Evolutionary conservation across 2,888 invertebrate genomes (phyloP).

Genomic region (Melanchra persicariae): DNA sequence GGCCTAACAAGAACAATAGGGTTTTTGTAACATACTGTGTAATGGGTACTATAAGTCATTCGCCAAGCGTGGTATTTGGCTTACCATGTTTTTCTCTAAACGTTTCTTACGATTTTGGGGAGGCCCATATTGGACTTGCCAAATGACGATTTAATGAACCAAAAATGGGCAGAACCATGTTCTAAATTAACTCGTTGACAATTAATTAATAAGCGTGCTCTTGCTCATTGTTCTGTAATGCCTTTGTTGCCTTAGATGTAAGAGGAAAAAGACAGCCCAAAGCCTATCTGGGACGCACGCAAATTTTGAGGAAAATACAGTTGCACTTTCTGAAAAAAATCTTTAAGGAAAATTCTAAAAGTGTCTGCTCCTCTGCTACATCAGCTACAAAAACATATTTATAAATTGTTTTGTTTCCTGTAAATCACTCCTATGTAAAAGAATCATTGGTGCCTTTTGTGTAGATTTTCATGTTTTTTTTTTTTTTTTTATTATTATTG

Average conservation of each 20-base stretch:
- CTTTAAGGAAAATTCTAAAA: background rate
- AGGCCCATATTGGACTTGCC: background rate
- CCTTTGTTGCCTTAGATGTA: conserved; percentile 24
- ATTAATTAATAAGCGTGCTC: conserved; percentile 4
- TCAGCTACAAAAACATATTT: background rate
- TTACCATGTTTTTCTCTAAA: background rate
- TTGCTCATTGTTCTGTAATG: conserved; percentile 32
- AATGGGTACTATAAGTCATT: background rate
- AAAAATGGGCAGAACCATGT: conserved; percentile 20
- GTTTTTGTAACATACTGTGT: too few species aligned
- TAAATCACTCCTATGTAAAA: conserved; percentile 13
- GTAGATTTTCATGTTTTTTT: conserved; percentile 8
- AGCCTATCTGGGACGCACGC: background rate
- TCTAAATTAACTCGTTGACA: conserved; percentile 10
- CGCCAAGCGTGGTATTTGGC: background rate
- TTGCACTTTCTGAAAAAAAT: background rate
- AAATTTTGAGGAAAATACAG: conserved; percentile 1
- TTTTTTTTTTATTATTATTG: too few species aligned
- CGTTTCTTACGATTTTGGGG: conserved; percentile 3
- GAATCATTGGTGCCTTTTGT: conserved; percentile 14
- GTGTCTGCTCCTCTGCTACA: background rate
- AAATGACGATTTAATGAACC: conserved; percentile 15
- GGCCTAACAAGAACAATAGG: too few species aligned
- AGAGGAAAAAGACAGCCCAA: conserved; percentile 24
- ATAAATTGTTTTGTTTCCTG: background rate